Percentiles rank a stretch among this genome's conserved stretches.
Evolutionary conservation across 2,113 vertebrate species (phyloP).

Genomic region (Salminus brasiliensis): DNA sequence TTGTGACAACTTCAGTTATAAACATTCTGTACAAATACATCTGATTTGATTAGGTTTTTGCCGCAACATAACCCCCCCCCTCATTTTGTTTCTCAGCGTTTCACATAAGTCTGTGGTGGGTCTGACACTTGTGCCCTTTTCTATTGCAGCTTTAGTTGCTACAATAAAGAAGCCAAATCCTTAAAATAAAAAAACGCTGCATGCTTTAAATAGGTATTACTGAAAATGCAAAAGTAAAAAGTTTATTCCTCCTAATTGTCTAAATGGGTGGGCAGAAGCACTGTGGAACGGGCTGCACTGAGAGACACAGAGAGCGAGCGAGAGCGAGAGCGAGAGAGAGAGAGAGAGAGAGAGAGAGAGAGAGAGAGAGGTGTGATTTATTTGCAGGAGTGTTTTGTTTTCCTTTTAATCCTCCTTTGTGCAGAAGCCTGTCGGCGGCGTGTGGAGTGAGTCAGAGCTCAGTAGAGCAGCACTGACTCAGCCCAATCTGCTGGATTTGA

Average conservation of each 20-base stretch:
- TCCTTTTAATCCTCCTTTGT: not conserved
- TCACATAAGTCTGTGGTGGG: not conserved
- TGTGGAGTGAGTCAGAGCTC: not conserved
- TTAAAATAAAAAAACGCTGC: not conserved
- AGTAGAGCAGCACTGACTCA: not conserved
- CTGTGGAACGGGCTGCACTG: not conserved
- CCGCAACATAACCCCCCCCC: no score
- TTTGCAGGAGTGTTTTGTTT: not conserved
- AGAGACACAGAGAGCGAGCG: not conserved
- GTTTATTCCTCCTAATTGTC: slow-evolving; percentile 12
- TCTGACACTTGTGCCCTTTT: not conserved
- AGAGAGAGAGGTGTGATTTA: not conserved
- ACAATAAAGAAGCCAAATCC: not conserved
- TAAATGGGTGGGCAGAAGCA: not conserved
- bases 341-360: no score
- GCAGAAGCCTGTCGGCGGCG: not conserved
- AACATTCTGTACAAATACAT: no score
- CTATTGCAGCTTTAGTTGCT: not conserved
- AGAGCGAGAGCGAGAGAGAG: no score
- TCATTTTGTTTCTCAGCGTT: not conserved
- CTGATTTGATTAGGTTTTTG: no score
- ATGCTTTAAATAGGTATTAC: not conserved
- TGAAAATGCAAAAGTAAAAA: not conserved
- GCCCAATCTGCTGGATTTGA: not conserved
- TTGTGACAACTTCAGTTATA: no score